phyloP scores from a whole-genome alignment of 2,113 vertebrate genomes.

The Helogale parvula region DNA sequence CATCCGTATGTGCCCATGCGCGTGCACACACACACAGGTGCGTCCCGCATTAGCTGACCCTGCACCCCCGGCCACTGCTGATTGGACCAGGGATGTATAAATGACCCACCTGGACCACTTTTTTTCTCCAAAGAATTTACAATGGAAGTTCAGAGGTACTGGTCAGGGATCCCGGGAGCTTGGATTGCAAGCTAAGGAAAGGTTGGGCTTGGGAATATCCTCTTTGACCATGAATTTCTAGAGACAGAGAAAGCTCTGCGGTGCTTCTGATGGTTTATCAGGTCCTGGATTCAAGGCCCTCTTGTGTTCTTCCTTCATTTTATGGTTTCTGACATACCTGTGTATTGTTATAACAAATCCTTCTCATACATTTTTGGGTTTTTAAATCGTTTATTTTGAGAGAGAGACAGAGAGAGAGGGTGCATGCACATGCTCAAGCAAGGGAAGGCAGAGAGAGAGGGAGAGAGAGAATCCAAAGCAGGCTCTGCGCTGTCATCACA shows the following conservation, averaged over 20 bases:
- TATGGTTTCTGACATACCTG: constrained; percentile 3
- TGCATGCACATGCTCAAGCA: too few relatives aligned
- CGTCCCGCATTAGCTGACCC: background rate
- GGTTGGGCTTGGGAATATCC: background rate
- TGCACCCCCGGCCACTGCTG: background rate
- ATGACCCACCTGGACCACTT: background rate
- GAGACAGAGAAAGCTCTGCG: background rate
- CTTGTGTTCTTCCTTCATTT: background rate
- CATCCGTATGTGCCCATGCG: accelerated
- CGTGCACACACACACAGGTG: background rate
- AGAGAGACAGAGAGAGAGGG: too few relatives aligned
- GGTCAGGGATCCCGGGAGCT: background rate
- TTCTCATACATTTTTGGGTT: background rate
- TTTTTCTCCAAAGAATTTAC: constrained; percentile 29
- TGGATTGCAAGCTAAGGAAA: background rate
- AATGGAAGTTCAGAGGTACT: background rate
- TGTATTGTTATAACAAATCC: constrained; percentile 1
- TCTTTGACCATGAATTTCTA: background rate
- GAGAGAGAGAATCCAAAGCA: too few relatives aligned
- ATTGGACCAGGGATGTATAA: background rate
- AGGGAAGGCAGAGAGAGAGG: too few relatives aligned
- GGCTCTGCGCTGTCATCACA: too few relatives aligned
- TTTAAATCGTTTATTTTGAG: too few relatives aligned
- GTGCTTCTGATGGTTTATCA: background rate
- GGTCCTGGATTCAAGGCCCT: background rate